Evolutionary conservation across 2,888 invertebrate genomes (phyloP).

Genomic region (Sussaba pulchella): DNA sequence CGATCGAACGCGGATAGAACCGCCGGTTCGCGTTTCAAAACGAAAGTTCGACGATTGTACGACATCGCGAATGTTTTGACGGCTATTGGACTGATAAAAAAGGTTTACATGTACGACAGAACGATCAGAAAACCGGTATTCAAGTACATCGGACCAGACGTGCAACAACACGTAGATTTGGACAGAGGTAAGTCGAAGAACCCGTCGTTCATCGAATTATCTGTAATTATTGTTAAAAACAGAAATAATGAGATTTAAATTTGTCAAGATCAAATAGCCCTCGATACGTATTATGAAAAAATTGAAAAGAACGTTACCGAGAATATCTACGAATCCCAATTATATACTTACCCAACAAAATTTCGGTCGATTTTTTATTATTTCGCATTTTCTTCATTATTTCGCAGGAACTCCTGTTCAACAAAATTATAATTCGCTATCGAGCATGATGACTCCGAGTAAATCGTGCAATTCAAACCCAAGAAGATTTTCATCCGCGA

Average conservation of each 20-base stretch:
- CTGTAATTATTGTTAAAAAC: too few relatives aligned
- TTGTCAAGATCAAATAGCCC: too few relatives aligned
- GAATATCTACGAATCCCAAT: too few relatives aligned
- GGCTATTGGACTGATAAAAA: constrained; percentile 90
- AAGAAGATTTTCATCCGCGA: constrained; percentile 27
- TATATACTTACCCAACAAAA: too few relatives aligned
- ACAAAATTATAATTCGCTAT: constrained; percentile 66
- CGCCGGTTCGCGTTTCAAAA: constrained; percentile 86
- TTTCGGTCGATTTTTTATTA: neutral
- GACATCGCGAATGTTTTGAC: constrained; percentile 92
- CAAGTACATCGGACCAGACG: constrained; percentile 87
- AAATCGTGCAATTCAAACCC: constrained; percentile 63
- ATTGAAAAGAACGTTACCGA: too few relatives aligned
- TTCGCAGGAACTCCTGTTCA: constrained; percentile 68
- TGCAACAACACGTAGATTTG: constrained; percentile 71
- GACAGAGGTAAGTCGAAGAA: constrained; percentile 67
- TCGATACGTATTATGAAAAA: too few relatives aligned
- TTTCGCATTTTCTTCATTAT: neutral
- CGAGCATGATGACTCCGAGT: constrained; percentile 74
- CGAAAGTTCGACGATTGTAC: constrained; percentile 90
- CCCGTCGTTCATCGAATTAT: neutral
- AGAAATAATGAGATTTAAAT: too few relatives aligned
- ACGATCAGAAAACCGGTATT: constrained; percentile 88
- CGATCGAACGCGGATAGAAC: constrained; percentile 80
- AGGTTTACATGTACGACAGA: constrained; percentile 87